These are phyloP conservation scores for Lepus europaeus DNA, from an alignment of 2,113 vertebrate genomes.

Conservation along the genomic window DNA sequence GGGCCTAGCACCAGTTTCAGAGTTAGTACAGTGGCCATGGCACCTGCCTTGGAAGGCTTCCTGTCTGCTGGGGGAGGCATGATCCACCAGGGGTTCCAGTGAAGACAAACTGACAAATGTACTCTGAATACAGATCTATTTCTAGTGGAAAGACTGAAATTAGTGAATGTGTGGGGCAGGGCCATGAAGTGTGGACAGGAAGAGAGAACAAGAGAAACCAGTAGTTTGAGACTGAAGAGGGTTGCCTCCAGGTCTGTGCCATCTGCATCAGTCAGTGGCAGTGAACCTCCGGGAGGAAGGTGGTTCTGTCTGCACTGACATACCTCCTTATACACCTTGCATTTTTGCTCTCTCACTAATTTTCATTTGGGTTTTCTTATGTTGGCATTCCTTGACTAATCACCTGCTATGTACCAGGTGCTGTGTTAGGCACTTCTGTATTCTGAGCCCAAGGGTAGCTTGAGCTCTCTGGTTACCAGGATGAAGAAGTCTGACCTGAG, in stretches of 20 bases:
- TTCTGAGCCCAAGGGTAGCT: neutral
- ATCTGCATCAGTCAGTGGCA: neutral
- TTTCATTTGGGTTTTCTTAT: neutral
- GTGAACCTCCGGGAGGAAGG: neutral
- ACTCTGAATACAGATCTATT: neutral
- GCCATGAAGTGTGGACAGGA: neutral
- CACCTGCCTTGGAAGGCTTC: neutral
- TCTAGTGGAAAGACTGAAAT: conserved; percentile 28
- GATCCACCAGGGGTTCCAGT: neutral
- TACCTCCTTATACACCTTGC: neutral
- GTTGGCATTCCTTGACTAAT: neutral
- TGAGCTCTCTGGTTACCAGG: neutral
- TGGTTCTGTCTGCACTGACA: fast-evolving
- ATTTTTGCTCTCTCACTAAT: neutral
- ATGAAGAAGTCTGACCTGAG: neutral
- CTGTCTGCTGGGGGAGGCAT: neutral
- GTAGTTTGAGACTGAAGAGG: neutral
- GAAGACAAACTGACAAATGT: neutral
- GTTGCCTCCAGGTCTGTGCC: neutral
- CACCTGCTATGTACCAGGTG: neutral
- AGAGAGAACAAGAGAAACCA: neutral
- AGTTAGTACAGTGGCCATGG: fast-evolving
- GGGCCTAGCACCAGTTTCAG: neutral
- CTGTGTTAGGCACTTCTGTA: neutral
- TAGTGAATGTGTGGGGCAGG: neutral